Percentiles rank a stretch among this genome's conserved stretches.
Evolutionary conservation across 2,888 invertebrate species (phyloP).

Genomic region (Pharmacophagus antenor): DNA sequence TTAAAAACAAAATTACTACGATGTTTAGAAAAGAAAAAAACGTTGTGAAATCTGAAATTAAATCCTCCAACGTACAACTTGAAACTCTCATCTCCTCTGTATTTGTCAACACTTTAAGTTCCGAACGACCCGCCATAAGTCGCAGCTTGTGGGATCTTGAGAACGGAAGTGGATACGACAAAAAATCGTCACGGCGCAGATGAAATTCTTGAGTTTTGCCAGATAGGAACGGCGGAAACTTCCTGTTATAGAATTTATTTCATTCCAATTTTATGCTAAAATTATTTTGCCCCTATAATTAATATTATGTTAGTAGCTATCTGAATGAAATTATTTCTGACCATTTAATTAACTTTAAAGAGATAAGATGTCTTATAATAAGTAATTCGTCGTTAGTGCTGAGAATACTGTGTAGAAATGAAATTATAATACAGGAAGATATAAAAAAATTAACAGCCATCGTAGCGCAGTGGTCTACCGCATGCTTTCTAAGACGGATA

Average conservation of each 20-base stretch:
- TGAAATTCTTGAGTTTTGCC: constrained; percentile 24
- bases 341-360: too few species aligned
- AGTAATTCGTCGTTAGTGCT: too few species aligned
- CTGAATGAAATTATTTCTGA: too few species aligned
- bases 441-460: too few species aligned
- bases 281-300: neutral
- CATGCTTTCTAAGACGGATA: too few species aligned
- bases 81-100: constrained; percentile 21
- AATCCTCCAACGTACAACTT: constrained; percentile 23
- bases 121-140: constrained; percentile 17
- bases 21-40: too few species aligned
- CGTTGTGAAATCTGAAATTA: constrained; percentile 8
- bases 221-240: constrained; percentile 19
- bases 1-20: too few species aligned
- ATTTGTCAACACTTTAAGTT: constrained; percentile 29
- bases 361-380: too few species aligned
- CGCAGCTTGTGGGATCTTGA: constrained; percentile 30
- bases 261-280: neutral
- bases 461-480: too few species aligned
- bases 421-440: too few species aligned
- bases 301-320: neutral
- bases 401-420: too few species aligned
- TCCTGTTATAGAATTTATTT: constrained; percentile 18
- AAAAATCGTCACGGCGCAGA: constrained; percentile 26
- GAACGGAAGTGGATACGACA: constrained; percentile 24